A percentile compares a stretch with the other conserved stretches of the same genome.
phyloP scores from a whole-genome alignment of 2,888 invertebrate species.

The Drosophila paramelanica region DNA sequence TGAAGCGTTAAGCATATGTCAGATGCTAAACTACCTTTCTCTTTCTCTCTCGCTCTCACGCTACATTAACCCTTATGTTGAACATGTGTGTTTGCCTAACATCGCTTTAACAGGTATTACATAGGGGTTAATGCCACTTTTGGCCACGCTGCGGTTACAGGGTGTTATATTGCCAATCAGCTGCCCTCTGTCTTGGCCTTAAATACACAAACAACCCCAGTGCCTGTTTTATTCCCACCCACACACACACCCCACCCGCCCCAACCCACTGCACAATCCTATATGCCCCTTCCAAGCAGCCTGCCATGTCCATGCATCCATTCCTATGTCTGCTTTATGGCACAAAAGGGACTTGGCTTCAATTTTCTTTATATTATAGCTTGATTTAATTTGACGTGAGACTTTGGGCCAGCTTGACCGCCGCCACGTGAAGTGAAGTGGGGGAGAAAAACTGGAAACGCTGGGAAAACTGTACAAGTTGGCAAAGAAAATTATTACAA shows the following conservation, averaged over 20 bases:
- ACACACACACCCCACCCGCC: too few relatives aligned
- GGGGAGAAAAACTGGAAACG: not conserved
- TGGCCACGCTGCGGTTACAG: slow-evolving; percentile 2
- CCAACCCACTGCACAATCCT: slow-evolving; percentile 9
- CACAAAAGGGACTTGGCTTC: slow-evolving; percentile 81
- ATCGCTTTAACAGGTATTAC: not conserved
- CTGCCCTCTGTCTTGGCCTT: slow-evolving; percentile 23
- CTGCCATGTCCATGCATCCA: not conserved
- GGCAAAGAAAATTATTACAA: slow-evolving; percentile 58
- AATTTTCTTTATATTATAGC: slow-evolving; percentile 84
- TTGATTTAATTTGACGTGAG: slow-evolving; percentile 85
- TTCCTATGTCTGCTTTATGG: slow-evolving; percentile 75
- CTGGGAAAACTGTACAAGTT: slow-evolving; percentile 8
- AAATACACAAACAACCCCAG: slow-evolving; percentile 17
- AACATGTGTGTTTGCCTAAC: not conserved
- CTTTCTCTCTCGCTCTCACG: not conserved
- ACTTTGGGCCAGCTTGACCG: slow-evolving; percentile 73
- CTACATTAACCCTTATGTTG: slow-evolving; percentile 18
- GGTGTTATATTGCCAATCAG: slow-evolving; percentile 72
- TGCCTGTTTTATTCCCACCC: slow-evolving; percentile 6
- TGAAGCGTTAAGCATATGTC: slow-evolving; percentile 18
- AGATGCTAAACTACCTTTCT: not conserved
- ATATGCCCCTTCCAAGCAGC: slow-evolving; percentile 6
- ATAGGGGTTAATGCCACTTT: slow-evolving; percentile 35
- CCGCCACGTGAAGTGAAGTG: slow-evolving; percentile 40